phyloP scores from a whole-genome alignment of 2,888 invertebrate genomes.

The Germaria angustata region DNA sequence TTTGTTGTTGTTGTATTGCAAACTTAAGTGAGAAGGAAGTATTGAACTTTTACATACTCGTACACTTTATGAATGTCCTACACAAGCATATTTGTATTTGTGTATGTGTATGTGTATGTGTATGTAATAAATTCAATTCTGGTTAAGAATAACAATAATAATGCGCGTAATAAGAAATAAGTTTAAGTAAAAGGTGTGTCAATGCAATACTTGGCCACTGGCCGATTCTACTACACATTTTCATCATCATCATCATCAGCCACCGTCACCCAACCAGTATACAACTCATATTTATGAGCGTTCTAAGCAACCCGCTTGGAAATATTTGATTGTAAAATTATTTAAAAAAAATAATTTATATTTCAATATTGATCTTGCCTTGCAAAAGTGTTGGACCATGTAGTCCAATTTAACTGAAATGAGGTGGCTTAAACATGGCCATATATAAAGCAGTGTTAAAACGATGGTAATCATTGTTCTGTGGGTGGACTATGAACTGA shows the following conservation, averaged over 20 bases:
- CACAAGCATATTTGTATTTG: not conserved
- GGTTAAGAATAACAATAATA: conserved; percentile 59
- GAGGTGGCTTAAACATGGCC: no score
- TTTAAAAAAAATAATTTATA: not conserved
- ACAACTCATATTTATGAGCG: conserved; percentile 11
- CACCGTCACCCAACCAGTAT: conserved; percentile 4
- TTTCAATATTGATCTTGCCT: no score
- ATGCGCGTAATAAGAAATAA: conserved; percentile 51
- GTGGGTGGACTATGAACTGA: no score
- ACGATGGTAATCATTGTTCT: no score
- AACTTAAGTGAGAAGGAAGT: conserved; percentile 54
- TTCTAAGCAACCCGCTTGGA: not conserved
- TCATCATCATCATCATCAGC: conserved; percentile 25
- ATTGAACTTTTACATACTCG: conserved; percentile 41
- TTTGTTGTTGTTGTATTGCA: not conserved
- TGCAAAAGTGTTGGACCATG: no score
- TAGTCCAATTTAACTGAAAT: no score
- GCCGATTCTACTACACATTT: conserved; percentile 36
- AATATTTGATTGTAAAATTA: not conserved
- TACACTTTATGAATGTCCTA: not conserved
- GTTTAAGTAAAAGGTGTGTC: conserved; percentile 63
- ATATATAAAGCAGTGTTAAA: no score
- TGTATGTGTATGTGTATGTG: not conserved
- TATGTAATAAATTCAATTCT: conserved; percentile 59
- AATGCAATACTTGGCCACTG: conserved; percentile 43